Evolutionary conservation across 2,797 vertebrate genomes (phyloP), one percentile per base, ranked within the genome.

Genomic region (Australoheros facetus): DNA sequence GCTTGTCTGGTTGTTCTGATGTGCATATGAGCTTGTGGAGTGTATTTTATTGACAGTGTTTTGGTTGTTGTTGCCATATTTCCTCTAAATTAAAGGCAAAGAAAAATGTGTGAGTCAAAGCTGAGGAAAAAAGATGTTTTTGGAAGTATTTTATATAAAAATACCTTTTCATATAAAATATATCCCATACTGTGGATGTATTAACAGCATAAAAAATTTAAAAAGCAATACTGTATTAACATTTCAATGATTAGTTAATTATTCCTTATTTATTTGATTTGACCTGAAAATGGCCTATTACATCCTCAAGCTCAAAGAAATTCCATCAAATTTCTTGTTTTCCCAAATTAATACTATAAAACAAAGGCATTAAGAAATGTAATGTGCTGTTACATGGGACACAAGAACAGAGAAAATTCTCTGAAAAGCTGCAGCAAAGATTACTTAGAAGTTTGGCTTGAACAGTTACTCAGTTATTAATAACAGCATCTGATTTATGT

Each of bases 1-100:
- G 32, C 53, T 77, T 77, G 58, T 45, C 59, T 82, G 21, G 5
- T 42, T 79, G 60, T 79, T 80, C 16, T 5, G 21, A 17, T 51
- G 30, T 74, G 62, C 53, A 12, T 54, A 21, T 69, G 64, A 69
- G 70, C 42, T 34, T 58, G 37, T 56, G 39, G 60, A 62, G 57
- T 69, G 42, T 66, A 48, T 51, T 17, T 69, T 51, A 69, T 17
- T 30, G 42, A 75, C 12, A 17, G 48, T 4, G 21, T 26, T 7
- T 11, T 72, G 32, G 60, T 55, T 75, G 58, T 76, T 39, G 64
- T 69, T 69, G 48, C 0, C 0, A 51, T 13, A 30, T 30, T 69
- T 69, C 42, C 26, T 19, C 16, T 13, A 66, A 66, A 26, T 66
- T 51, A 30, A n/a, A 51, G 5, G 23, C 16, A 69, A 69, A 51